Evolutionary conservation across 2,797 vertebrate species (phyloP).

Genomic region (Enteromius thamalakanensis): DNA sequence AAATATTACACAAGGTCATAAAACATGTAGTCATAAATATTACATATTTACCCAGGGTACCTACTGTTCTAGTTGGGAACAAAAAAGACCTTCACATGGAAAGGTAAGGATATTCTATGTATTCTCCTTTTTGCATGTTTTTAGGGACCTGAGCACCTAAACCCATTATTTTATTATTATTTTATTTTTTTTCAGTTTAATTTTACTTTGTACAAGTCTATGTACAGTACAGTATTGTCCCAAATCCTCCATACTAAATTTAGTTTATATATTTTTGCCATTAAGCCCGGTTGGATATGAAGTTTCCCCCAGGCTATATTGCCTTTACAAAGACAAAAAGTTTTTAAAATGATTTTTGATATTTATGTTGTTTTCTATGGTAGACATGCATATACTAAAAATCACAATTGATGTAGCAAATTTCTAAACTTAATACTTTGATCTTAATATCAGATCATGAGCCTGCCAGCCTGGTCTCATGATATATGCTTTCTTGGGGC

Average conservation of each 20-base stretch:
- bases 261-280: background rate
- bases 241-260: background rate
- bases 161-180: too few relatives aligned
- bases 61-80: conserved; percentile 88
- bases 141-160: background rate
- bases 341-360: background rate
- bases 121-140: background rate
- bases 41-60: conserved; percentile 75
- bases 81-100: conserved; percentile 88
- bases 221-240: background rate
- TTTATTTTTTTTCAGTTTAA: background rate
- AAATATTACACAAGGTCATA: conserved; percentile 4
- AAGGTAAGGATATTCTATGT: conserved; percentile 71
- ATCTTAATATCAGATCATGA: background rate
- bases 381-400: background rate
- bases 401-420: background rate
- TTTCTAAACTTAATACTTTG: background rate
- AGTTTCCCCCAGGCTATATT: background rate
- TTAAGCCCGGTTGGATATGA: background rate
- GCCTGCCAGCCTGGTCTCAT: background rate
- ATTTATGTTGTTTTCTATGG: background rate
- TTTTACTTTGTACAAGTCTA: background rate
- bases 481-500: too few relatives aligned
- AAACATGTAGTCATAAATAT: conserved; percentile 31
- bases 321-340: background rate